Percentiles rank a stretch among this genome's conserved stretches.
phyloP scores from a whole-genome alignment of 2,113 vertebrate genomes.

The Madoqua kirkii region DNA sequence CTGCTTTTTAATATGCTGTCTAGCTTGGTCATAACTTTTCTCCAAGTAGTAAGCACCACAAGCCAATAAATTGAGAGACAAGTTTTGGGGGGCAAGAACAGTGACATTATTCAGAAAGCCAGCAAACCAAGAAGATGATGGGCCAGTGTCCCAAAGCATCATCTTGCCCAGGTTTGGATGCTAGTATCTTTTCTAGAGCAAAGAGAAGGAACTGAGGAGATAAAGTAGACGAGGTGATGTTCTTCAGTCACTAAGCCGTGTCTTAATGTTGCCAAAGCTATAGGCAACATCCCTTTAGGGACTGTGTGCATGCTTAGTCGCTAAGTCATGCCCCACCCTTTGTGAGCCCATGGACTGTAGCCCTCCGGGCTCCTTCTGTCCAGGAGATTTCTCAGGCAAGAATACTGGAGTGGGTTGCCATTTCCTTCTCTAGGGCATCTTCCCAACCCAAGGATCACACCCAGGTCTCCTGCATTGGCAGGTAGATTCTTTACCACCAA shows the following conservation, averaged over 20 bases:
- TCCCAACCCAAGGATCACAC: background rate
- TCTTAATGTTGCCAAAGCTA: background rate
- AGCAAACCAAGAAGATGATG: background rate
- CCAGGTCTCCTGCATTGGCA: background rate
- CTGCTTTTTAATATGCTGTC: too few relatives aligned
- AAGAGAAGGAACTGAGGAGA: background rate
- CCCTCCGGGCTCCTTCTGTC: background rate
- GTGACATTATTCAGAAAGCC: background rate
- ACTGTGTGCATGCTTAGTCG: accelerated
- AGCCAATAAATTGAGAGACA: background rate
- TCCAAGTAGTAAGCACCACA: background rate
- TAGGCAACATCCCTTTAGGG: background rate
- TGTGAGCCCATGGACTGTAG: background rate
- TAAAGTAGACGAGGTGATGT: background rate
- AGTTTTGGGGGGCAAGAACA: background rate
- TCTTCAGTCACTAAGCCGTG: background rate
- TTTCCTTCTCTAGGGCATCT: background rate
- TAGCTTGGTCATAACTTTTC: too few relatives aligned
- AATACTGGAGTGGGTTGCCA: background rate
- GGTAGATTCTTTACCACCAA: background rate
- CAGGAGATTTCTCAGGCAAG: background rate
- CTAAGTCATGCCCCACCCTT: background rate
- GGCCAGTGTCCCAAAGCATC: background rate
- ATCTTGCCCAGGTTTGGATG: background rate
- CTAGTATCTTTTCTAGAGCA: background rate